Evolutionary conservation across 1,140 invertebrate genomes (phyloP), one percentile per base, ranked within the genome.

Genomic region (Rhopalosiphum padi): DNA sequence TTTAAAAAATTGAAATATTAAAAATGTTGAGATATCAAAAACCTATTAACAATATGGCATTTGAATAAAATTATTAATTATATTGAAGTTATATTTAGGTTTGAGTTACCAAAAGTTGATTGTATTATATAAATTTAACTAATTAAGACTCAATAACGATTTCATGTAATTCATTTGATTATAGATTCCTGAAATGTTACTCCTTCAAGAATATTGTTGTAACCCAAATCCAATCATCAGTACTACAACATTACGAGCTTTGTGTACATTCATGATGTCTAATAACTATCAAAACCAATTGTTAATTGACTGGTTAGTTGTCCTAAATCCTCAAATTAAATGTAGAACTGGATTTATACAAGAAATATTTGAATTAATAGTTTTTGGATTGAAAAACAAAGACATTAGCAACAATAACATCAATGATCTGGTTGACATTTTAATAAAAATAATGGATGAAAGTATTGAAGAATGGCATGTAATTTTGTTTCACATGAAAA

Each of bases 191-290:
- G 91, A 93, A 85, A 93, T 93, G 91, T 53, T 93, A 43, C 91
- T 85, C 8, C 91, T 93, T 55, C 91, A 93, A 93, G 91, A 93
- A 37, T 93, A 93, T 86, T 93, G 91, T 86, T 93, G 91, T 83
- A 82, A 93, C 4, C 82, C 86, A 41, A 93, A 93, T 93, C 77
- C 91, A 86, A 53, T 93, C 3, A 55, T 93, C 9, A 41, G 82
- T 86, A 93, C 48, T 41, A 93, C 82, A 1, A 30, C 82, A 53
- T 51, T 93, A 55, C 8, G 30, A 86, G 91, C 91, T 41, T 86
- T 93, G 23, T 93, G 91, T 46, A 41, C 15, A 53, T 93, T 93
- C 7, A 93, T 93, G 48, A 85, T 25, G 30, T 43, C 91, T 55
- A 86, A 85, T 86, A 83, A 93, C 55, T 86, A 93, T 85, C 91